Base-by-base conservation (phyloP, 92 coral and sea anemone species). In the Zoanthus sansibaricus region DNA sequence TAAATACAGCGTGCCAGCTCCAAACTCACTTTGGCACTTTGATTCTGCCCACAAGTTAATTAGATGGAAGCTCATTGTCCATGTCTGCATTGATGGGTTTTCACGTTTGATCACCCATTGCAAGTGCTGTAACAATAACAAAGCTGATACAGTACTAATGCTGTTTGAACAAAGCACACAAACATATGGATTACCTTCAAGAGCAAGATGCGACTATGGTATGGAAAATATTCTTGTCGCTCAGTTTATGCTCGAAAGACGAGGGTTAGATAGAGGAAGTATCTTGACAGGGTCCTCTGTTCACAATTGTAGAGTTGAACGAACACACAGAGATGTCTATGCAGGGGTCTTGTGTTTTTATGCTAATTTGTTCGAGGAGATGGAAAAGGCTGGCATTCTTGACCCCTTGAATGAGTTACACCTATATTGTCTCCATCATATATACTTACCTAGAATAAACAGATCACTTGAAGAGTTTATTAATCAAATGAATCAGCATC, bases 1-100 rank as follows among this genome's bases (percentile, higher is more conserved):
- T 31, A 92, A 93, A 84, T 93, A 91, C 51, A 86, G 67, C 86
- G 96, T 93, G 47, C 92, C 96, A 3, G 82, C 92, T 68, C 95
- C 94, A 17, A 93, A 88, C 79, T 75, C 93, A 0, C 91, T 86
- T 16, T 89, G 90, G 92, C 91, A 89, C 75, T 82, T 89, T 86
- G 89, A 92, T 25, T 48, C 52, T 12, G 84, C 68, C 83, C 93
- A 90, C 88, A 92, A 90, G 74, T 87, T 90, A 7, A 93, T 93
- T 55, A 58, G 92, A 73, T 93, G 90, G 88, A 93, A 93, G 70
- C 82, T 90, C 11, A 86, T 88, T 56, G 62, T 56, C 20, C 95
- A 87, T 78, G 89, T 90, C 85, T 93, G 93, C 76, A 84, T 90
- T 12, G 95, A 93, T 84, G 95, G 93, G 52, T 87, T 51, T 46